phyloP scores from a whole-genome alignment of 53 echinoderm and acorn worm genomes.

The Antedon mediterranea region DNA sequence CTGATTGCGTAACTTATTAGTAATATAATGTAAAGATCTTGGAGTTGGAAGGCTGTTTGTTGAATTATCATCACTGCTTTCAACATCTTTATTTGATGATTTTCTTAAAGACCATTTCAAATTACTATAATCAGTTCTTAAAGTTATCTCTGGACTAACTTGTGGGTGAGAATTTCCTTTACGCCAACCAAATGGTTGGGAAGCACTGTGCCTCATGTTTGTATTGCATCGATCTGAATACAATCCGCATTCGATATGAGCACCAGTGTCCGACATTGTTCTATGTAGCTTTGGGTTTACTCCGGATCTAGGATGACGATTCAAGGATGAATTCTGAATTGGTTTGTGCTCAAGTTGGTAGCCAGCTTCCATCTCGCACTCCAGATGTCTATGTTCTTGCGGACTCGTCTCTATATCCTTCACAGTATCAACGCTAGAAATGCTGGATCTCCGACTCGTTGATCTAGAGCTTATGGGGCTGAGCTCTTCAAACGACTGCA shows the following conservation, averaged over 20 bases:
- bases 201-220: neutral
- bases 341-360: neutral
- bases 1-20: no score
- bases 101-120: slow-evolving; percentile 13
- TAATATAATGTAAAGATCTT: no score
- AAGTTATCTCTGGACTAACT: slow-evolving; percentile 13
- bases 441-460: slow-evolving; percentile 83
- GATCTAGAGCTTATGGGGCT: slow-evolving; percentile 80
- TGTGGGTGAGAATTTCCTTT: neutral
- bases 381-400: neutral
- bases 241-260: neutral
- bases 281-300: neutral
- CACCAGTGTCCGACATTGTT: neutral
- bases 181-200: neutral
- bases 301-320: neutral
- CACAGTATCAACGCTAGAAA: slow-evolving; percentile 59
- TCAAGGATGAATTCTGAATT: neutral
- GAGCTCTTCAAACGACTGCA: slow-evolving; percentile 84
- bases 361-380: neutral
- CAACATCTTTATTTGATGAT: no score
- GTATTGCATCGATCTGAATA: neutral
- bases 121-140: slow-evolving; percentile 82
- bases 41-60: no score
- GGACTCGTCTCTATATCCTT: neutral
- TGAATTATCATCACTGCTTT: no score